Base-by-base conservation (phyloP, 2,113 vertebrate genomes). In the Thomomys bottae region DNA sequence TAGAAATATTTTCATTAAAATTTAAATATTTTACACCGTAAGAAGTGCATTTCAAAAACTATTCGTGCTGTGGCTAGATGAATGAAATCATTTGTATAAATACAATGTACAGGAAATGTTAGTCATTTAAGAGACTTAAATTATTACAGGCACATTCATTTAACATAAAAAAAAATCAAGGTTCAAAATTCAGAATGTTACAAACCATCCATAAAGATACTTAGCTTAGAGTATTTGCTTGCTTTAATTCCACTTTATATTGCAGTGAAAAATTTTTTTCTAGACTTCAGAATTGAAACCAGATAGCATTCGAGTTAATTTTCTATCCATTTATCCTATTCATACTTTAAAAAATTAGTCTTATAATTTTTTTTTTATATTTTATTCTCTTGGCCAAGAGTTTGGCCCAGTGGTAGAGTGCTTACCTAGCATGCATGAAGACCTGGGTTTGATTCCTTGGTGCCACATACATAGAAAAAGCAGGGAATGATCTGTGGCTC, bases 1-100 rank as follows among this genome's bases (percentile, higher is more conserved):
- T 63, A 91, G 75, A 79, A 86, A n/a, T 70, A 54, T 17, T 85
- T 85, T n/a, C 6, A 17, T 59, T 59, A 84, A 91, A 78, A 91
- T 77, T 42, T 45, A 70, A 78, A 77, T 68, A 70, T 61, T 82
- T 85, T 86, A 9, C 6, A 72, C 66, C 40, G 64, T 42, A 24
- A 91, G 68, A 90, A 57, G 45, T 76, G 9, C 63, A 77, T 8
- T 84, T 88, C 77, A 71, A 68, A 70, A 68, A 71, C 18, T 61
- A 38, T 80, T 54, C 3, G 3, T 28, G 63, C 38, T 86, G 79
- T 79, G 66, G 28, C 20, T 86, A 49, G 26, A 26, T 86, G 38
- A 80, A 38, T 68, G 45, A 90, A 78, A 34, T 77, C 1, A 23
- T 36, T 71, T 64, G 23, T 26, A 28, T 30, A 78, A 84, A 71